Evolutionary conservation across 2,113 vertebrate species (phyloP).

Genomic region (Archilochus colubris): DNA sequence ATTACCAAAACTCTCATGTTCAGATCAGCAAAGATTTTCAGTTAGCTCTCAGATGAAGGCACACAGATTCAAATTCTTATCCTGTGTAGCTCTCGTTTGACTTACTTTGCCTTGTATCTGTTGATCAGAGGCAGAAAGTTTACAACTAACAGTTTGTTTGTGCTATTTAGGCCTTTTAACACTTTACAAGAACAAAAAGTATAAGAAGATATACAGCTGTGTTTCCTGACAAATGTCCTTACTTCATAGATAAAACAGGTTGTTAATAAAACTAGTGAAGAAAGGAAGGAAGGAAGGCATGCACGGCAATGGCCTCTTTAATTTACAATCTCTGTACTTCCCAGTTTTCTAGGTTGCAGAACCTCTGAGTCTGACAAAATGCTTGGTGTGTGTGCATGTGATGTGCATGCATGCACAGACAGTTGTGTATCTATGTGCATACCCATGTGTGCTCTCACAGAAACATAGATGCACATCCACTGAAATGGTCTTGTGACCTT

Average conservation of each 20-base stretch:
- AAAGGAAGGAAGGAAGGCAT: not conserved
- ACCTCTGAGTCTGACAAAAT: not conserved
- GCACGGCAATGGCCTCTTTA: not conserved
- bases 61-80: not conserved
- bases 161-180: not conserved
- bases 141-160: not conserved
- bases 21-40: not conserved
- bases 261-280: not conserved
- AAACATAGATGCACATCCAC: not conserved
- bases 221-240: not conserved
- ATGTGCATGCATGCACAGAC: fast-evolving
- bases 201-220: not conserved
- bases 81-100: not conserved
- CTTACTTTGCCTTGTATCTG: not conserved
- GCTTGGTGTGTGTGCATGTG: not conserved
- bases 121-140: not conserved
- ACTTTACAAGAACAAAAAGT: not conserved
- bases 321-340: not conserved
- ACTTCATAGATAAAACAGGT: not conserved
- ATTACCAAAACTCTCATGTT: not conserved
- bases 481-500: not conserved
- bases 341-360: not conserved
- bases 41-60: not conserved
- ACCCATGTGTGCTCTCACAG: not conserved
- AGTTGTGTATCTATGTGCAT: too few relatives aligned